phyloP scores from a whole-genome alignment of 2,797 vertebrate species.

The Parotocinclus haroldoi region DNA sequence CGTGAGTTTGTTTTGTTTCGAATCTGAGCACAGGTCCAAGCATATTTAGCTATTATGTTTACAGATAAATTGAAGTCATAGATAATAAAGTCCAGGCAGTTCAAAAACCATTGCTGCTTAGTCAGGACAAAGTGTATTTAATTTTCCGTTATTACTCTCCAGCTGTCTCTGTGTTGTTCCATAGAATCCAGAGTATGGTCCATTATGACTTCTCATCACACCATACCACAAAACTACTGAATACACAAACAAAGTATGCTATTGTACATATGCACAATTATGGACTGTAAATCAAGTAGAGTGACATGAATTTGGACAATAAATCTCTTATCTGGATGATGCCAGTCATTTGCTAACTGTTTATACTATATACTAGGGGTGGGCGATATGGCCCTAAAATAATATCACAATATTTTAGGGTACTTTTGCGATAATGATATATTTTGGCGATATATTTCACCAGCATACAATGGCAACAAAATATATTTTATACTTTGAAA shows the following conservation, averaged over 20 bases:
- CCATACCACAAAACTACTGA: not conserved
- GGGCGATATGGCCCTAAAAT: too few relatives aligned
- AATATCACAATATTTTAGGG: too few relatives aligned
- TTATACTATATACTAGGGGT: too few relatives aligned
- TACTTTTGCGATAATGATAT: too few relatives aligned
- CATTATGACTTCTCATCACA: slow-evolving; percentile 8
- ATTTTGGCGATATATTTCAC: too few relatives aligned
- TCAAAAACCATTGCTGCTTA: slow-evolving; percentile 7
- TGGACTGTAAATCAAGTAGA: too few relatives aligned
- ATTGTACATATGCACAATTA: too few relatives aligned
- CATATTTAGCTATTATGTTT: not conserved
- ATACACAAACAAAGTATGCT: slow-evolving; percentile 1
- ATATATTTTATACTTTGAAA: too few relatives aligned
- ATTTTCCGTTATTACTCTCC: slow-evolving; percentile 6
- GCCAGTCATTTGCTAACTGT: too few relatives aligned
- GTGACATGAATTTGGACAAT: too few relatives aligned
- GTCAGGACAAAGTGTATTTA: slow-evolving; percentile 10
- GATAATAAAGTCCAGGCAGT: not conserved
- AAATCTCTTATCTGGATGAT: too few relatives aligned
- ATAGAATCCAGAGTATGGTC: slow-evolving; percentile 14
- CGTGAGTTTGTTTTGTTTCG: not conserved
- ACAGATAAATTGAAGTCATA: not conserved
- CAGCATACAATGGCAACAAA: too few relatives aligned
- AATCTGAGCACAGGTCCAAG: not conserved
- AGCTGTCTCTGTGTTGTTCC: slow-evolving; percentile 17